Conservation (phyloP, 1,140 invertebrate genomes). For the Schmidtea mediterranea region DNA sequence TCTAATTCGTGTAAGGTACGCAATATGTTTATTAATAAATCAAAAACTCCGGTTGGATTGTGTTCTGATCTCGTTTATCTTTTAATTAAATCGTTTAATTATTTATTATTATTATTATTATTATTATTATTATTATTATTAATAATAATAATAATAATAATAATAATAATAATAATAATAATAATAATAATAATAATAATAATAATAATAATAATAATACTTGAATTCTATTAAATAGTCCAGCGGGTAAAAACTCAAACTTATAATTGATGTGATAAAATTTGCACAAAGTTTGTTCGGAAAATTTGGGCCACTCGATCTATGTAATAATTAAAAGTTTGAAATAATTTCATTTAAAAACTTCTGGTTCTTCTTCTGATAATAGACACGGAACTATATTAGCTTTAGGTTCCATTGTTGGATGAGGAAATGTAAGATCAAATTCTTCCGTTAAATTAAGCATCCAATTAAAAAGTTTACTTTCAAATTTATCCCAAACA, state of each 20-base stretch:
- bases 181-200: not conserved
- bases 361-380: conserved; percentile 7
- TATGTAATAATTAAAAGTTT: conserved; percentile 7
- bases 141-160: too few relatives aligned
- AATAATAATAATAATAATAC: conserved; percentile 7
- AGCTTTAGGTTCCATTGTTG: not conserved
- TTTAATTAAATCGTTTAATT: too few relatives aligned
- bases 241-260: conserved; percentile 20
- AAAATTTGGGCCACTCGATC: conserved; percentile 12
- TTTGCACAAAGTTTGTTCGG: conserved; percentile 9
- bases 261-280: conserved; percentile 18
- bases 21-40: too few relatives aligned
- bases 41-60: too few relatives aligned
- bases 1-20: too few relatives aligned
- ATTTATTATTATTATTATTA: too few relatives aligned
- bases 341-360: not conserved
- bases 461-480: conserved; percentile 6
- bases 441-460: conserved; percentile 10
- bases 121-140: too few relatives aligned
- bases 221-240: conserved; percentile 24
- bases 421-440: conserved; percentile 7
- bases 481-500: conserved; percentile 8
- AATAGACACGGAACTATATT: conserved; percentile 9
- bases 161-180: not conserved
- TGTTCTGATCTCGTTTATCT: too few relatives aligned